Evolutionary conservation across 2,797 vertebrate species (phyloP), one percentile per base, ranked within the genome.

Genomic region (Danio kyathit): DNA sequence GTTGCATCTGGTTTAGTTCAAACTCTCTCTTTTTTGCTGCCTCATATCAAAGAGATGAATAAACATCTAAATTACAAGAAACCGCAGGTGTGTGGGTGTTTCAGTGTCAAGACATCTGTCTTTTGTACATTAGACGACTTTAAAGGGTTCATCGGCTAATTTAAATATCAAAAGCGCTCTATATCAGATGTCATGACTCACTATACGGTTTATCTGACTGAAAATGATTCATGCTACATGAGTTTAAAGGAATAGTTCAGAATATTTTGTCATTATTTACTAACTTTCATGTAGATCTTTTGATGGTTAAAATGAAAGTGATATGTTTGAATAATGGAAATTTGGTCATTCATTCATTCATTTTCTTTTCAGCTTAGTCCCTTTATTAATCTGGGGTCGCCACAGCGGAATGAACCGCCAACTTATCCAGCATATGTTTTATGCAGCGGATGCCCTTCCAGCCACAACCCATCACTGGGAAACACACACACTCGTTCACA

Each of bases 21-120:
- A 72, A 72, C 59, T 72, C 61, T 65, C 51, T 48, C 77, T 29
- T 29, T 63, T 79, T 71, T 72, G 48, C 66, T 61, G 29, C 64
- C 52, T 60, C 54, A 16, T 69, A 71, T 73, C 78, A 80, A 71
- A 78, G 43, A 63, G 67, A 79, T 63, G 77, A 72, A 63, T 72
- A 21, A 72, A 52, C 56, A 61, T 71, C 57, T 79, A 51, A 79
- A 19, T 72, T 54, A 72, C 77, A 63, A 48, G 67, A 72, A 79
- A 63, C 56, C 29, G 17, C 66, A 63, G 57, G 59, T 46, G 46
- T 63, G 75, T 78, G 52, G 41, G 75, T 57, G 64, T 57, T 77
- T 67, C 75, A 43, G 57, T 71, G 66, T 79, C 46, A 19, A 14
- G 38, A 43, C 66, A 79, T 69, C 48, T 79, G 38, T 51, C 66